A percentile compares a stretch with the other conserved stretches of the same genome.
Conservation (phyloP, 1,140 invertebrate genomes). For the Tyrophagus putrescentiae region DNA sequence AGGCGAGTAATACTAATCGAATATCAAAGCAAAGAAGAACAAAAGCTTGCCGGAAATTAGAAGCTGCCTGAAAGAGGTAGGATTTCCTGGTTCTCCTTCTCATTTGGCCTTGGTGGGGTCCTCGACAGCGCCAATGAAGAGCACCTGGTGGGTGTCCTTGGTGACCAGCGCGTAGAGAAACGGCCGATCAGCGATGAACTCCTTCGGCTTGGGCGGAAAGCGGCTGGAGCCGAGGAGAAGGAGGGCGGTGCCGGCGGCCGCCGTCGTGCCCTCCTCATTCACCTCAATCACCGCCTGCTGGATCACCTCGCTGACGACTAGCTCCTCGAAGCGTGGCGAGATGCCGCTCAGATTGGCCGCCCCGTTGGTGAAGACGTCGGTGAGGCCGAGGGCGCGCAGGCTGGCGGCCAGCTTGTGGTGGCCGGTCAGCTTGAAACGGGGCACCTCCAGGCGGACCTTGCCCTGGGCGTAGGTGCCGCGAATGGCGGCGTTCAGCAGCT, state of each 20-base stretch:
- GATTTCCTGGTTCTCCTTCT: no score
- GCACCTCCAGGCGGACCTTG: slow-evolving; percentile 47
- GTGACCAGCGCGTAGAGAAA: background rate
- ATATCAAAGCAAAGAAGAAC: no score
- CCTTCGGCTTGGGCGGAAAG: background rate
- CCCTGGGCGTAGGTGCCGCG: background rate
- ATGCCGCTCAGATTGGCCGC: slow-evolving; percentile 46
- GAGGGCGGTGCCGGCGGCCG: slow-evolving; percentile 50
- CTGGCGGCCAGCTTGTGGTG: slow-evolving; percentile 44
- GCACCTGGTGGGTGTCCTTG: background rate
- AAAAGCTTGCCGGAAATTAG: no score
- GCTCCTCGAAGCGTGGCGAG: slow-evolving; percentile 29
- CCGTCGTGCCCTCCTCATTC: slow-evolving; percentile 59
- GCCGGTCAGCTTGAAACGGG: slow-evolving; percentile 59
- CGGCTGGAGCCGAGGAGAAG: background rate
- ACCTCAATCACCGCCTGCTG: slow-evolving; percentile 70
- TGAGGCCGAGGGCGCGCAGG: slow-evolving; percentile 50
- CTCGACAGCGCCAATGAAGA: background rate
- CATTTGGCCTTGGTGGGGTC: background rate
- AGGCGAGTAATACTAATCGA: no score
- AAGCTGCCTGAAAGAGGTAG: no score
- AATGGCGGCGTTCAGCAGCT: slow-evolving; percentile 24
- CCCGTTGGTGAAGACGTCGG: slow-evolving; percentile 43
- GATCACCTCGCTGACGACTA: slow-evolving; percentile 46
- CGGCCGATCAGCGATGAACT: slow-evolving; percentile 5